Base-by-base conservation (phyloP, 2,113 vertebrate species). In the Lota lota region DNA sequence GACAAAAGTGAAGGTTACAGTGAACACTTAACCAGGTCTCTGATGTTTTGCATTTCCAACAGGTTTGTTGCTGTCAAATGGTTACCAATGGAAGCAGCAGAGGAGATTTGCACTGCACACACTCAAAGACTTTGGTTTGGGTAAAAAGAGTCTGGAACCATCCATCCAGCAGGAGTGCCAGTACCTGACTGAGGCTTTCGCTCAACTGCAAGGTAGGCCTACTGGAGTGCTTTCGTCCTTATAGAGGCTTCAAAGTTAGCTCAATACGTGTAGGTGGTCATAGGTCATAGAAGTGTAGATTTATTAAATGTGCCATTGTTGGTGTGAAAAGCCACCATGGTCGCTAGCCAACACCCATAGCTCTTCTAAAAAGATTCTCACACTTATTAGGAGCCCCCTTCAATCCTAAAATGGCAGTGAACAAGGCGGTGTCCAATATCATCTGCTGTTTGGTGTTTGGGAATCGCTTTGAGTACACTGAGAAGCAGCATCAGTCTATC, bases 71-170 rank as follows among this genome's bases (percentile, higher is more conserved):
- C 0, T 0, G 0, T 85, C 91, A 2, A 90, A 0, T 0, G 93
- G 93, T 0, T 62, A 81, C 62, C 0, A 0, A 1, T 94, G 93
- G 93, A 93, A 91, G 75, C 84, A 88, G 28, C 92, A 93, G 76
- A 90, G 93, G 59, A 90, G 90, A 69, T 92, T 94, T 81, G 77
- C 91, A 61, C 85, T 94, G 69, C 84, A 63, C 0, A 93, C 92
- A 0, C 88, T 95, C 10, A 90, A 83, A 24, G 94, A 93, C 80
- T 94, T 96, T 4, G 94, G 94, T 56, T 0, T 93, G 78, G 93
- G 93, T 5, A 94, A 91, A 77, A 92, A 79, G 54, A 68, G 73
- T 22, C 56, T 93, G 56, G 93, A 93, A 76, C 83, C 88, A 0
- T 84, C 85, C n/a, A 94, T 95, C 54, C 90, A 91, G 76, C 90